A percentile compares a stretch with the other conserved stretches of the same genome.
phyloP scores from a whole-genome alignment of 2,113 vertebrate species.

The Leucopsar rothschildi region DNA sequence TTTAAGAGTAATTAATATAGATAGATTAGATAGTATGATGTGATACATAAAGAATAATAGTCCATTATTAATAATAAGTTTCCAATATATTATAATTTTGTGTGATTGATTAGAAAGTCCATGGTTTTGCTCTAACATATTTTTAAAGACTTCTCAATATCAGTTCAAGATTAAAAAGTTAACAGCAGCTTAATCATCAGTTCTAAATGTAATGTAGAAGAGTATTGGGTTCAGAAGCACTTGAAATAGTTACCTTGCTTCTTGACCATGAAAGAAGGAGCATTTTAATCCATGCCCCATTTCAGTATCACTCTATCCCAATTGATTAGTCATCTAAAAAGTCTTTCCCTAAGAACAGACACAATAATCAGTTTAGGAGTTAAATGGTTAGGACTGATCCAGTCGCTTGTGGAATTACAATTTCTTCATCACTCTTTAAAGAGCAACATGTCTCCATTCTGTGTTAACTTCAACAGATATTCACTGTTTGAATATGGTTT shows the following conservation, averaged over 20 bases:
- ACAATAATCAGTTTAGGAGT: not conserved
- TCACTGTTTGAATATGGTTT: accelerated
- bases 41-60: conserved; percentile 49
- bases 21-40: conserved; percentile 36
- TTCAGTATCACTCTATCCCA: not conserved
- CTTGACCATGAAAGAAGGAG: not conserved
- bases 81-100: conserved; percentile 5
- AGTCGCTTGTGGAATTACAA: not conserved
- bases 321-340: not conserved
- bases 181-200: conserved; percentile 49
- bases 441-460: not conserved
- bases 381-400: not conserved
- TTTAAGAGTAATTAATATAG: conserved; percentile 69
- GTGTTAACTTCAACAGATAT: not conserved
- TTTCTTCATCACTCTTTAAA: not conserved
- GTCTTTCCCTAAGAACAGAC: not conserved
- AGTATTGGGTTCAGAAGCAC: not conserved
- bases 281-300: accelerated
- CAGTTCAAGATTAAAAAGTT: conserved; percentile 56
- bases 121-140: conserved; percentile 49
- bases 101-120: conserved; percentile 42
- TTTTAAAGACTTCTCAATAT: conserved; percentile 55
- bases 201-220: not conserved
- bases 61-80: conserved; percentile 51
- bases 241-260: not conserved